A percentile compares a stretch with the other conserved stretches of the same genome.
Conservation (phyloP, 2,797 vertebrate species). For the Pangasius larnaudii region DNA sequence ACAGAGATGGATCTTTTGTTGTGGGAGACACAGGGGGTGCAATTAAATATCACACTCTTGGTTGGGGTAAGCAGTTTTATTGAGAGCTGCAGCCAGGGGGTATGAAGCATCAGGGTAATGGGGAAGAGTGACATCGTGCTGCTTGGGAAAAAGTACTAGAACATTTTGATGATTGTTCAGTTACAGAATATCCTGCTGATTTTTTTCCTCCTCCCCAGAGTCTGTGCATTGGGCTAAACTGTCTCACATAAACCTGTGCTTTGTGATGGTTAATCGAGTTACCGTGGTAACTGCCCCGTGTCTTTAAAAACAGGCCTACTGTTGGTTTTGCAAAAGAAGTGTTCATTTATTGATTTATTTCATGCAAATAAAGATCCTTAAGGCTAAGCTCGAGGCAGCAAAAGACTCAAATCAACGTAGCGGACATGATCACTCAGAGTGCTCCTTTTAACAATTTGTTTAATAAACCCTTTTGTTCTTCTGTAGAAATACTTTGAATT, state of each 20-base stretch:
- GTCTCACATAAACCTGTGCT: neutral
- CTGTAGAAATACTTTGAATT: neutral
- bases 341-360: conserved; percentile 17
- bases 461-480: neutral
- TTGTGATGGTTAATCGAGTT: neutral
- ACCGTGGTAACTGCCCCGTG: neutral
- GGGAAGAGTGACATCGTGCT: conserved; percentile 17
- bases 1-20: conserved; percentile 56
- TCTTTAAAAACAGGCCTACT: neutral
- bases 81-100: conserved; percentile 39
- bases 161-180: conserved; percentile 13
- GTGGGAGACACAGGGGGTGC: conserved; percentile 54
- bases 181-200: neutral
- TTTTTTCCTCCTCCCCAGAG: neutral
- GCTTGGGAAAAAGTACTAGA: neutral
- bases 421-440: neutral
- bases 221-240: neutral
- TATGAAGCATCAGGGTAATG: conserved; percentile 36
- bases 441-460: neutral
- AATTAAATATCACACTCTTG: conserved; percentile 54
- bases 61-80: conserved; percentile 47
- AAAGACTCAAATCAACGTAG: neutral
- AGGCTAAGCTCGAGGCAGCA: neutral
- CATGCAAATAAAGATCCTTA: neutral
- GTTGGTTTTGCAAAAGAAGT: neutral